A percentile compares a stretch with the other conserved stretches of the same genome.
phyloP scores from a whole-genome alignment of 2,888 invertebrate species.

The Laspeyria flexula region DNA sequence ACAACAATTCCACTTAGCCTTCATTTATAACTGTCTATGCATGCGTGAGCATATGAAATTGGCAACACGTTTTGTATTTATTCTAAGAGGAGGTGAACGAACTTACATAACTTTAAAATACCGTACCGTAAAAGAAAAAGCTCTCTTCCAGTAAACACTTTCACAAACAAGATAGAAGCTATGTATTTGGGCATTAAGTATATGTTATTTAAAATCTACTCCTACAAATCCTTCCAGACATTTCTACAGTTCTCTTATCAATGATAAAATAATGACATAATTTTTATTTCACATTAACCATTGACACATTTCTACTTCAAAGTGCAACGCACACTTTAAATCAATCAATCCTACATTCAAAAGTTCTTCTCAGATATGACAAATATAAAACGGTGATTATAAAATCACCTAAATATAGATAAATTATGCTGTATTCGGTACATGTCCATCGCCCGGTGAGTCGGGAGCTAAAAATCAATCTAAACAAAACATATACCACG shows the following conservation, averaged over 20 bases:
- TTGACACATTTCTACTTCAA: background rate
- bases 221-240: background rate
- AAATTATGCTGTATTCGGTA: conserved; percentile 18
- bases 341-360: background rate
- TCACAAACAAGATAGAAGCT: too few relatives aligned
- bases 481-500: conserved; percentile 16
- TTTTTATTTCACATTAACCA: background rate
- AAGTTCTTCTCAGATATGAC: background rate
- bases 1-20: background rate
- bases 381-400: conserved; percentile 8
- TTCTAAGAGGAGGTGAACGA: too few relatives aligned
- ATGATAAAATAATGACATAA: conserved; percentile 18
- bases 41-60: too few relatives aligned
- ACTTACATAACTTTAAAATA: too few relatives aligned
- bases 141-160: too few relatives aligned
- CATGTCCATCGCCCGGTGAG: conserved; percentile 3
- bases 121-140: too few relatives aligned
- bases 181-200: too few relatives aligned
- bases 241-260: background rate
- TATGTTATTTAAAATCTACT: too few relatives aligned
- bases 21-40: too few relatives aligned
- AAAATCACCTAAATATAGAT: conserved; percentile 9
- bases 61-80: too few relatives aligned
- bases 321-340: background rate
- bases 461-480: conserved; percentile 11